phyloP scores from a whole-genome alignment of 2,113 vertebrate genomes.

The Sterna hirundo region DNA sequence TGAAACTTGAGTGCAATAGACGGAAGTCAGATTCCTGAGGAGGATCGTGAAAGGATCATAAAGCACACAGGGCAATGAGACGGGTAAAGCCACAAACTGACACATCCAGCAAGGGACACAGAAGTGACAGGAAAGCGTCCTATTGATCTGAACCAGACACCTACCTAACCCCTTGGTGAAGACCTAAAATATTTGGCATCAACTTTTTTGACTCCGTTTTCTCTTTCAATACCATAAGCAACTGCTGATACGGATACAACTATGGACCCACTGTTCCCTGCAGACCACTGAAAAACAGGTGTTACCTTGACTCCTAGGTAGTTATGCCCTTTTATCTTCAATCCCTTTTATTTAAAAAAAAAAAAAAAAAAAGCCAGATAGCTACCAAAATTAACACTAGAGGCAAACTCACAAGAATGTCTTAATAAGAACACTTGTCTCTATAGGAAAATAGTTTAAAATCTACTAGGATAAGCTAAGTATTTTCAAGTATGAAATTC shows the following conservation, averaged over 20 bases:
- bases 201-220: background rate
- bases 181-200: background rate
- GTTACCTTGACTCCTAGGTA: background rate
- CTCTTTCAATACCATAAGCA: background rate
- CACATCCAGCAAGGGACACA: background rate
- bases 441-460: background rate
- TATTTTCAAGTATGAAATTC: background rate
- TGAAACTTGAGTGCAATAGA: background rate
- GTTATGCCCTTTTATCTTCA: background rate
- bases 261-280: background rate
- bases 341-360: background rate
- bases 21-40: background rate
- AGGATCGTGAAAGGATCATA: background rate
- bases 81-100: background rate
- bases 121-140: background rate
- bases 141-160: background rate
- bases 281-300: background rate
- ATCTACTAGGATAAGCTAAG: background rate
- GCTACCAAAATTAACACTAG: background rate
- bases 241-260: background rate
- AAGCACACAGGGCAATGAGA: background rate
- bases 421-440: background rate
- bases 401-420: background rate
- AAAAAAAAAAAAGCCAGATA: background rate
- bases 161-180: background rate